A percentile compares a stretch with the other conserved stretches of the same genome.
These are phyloP conservation scores for Drosophila bocqueti DNA, from an alignment of 1,140 invertebrate genomes.

Conservation along the genomic window DNA sequence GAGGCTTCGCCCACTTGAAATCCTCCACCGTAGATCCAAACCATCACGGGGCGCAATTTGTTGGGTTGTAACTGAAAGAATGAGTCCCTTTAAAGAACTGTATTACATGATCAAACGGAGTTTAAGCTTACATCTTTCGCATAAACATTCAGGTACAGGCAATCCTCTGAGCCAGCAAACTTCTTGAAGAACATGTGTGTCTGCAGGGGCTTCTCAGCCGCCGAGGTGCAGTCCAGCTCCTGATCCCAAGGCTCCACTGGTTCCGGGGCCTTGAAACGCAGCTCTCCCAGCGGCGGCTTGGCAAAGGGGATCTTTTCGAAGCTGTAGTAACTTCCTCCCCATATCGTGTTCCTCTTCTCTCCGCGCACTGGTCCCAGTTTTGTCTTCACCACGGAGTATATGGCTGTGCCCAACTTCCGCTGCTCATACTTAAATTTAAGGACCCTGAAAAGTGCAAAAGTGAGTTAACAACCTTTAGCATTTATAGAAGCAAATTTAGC, in stretches of 20 bases:
- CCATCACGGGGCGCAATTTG: conserved; percentile 71
- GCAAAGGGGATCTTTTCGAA: conserved; percentile 90
- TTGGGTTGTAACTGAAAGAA: conserved; percentile 55
- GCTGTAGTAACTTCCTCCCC: conserved; percentile 79
- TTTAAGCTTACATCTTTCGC: conserved; percentile 78
- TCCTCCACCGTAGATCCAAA: conserved; percentile 89
- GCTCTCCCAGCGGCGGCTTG: conserved; percentile 89
- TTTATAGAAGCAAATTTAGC: neutral
- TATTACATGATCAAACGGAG: too few relatives aligned
- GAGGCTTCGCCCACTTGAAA: conserved; percentile 86
- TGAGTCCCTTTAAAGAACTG: neutral
- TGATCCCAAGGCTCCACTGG: conserved; percentile 86
- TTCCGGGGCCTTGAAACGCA: conserved; percentile 88
- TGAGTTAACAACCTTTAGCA: neutral
- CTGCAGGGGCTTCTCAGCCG: conserved; percentile 80
- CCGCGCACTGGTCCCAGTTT: conserved; percentile 69
- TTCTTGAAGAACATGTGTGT: conserved; percentile 74
- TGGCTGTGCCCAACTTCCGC: conserved; percentile 66
- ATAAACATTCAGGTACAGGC: conserved; percentile 87
- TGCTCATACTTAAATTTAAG: conserved; percentile 76
- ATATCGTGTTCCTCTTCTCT: conserved; percentile 67
- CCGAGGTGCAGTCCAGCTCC: conserved; percentile 75
- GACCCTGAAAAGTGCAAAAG: conserved; percentile 49
- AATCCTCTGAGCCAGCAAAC: conserved; percentile 86
- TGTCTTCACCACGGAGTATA: conserved; percentile 66